Conservation (phyloP, 1,140 invertebrate species). For the Magallana angulata region DNA sequence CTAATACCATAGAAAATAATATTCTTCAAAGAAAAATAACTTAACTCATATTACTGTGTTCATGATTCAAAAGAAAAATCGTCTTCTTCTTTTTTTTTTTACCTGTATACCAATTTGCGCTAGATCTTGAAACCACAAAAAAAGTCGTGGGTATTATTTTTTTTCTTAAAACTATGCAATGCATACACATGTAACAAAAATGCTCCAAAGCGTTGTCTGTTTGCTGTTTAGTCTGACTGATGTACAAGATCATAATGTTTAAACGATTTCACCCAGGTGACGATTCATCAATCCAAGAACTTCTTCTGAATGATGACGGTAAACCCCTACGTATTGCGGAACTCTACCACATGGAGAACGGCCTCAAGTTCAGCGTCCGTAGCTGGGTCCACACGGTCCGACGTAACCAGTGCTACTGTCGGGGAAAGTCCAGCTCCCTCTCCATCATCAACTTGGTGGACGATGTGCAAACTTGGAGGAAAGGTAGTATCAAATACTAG, state of each 20-base stretch:
- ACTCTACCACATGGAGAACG: slow-evolving; percentile 4
- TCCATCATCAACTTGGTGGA: background rate
- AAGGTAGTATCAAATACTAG: slow-evolving; percentile 3
- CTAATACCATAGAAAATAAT: too few species aligned
- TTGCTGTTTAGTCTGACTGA: too few species aligned
- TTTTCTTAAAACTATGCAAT: too few species aligned
- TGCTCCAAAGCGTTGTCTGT: too few species aligned
- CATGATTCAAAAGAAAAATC: too few species aligned
- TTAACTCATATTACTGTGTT: too few species aligned
- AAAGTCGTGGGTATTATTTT: too few species aligned
- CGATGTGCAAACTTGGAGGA: background rate
- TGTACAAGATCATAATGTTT: background rate
- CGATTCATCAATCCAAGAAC: background rate
- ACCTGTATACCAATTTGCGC: too few species aligned
- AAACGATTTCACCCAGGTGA: background rate
- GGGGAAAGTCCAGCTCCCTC: slow-evolving; percentile 9
- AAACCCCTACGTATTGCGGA: background rate
- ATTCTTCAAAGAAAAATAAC: too few species aligned
- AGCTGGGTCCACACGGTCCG: slow-evolving; percentile 34
- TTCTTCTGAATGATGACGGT: slow-evolving; percentile 27
- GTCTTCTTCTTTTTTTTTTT: too few species aligned
- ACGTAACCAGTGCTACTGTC: background rate
- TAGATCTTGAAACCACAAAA: too few species aligned
- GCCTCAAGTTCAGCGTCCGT: background rate
- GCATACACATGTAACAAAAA: too few species aligned